Conservation (phyloP, 2,888 invertebrate species). For the Andrena flavipes region DNA sequence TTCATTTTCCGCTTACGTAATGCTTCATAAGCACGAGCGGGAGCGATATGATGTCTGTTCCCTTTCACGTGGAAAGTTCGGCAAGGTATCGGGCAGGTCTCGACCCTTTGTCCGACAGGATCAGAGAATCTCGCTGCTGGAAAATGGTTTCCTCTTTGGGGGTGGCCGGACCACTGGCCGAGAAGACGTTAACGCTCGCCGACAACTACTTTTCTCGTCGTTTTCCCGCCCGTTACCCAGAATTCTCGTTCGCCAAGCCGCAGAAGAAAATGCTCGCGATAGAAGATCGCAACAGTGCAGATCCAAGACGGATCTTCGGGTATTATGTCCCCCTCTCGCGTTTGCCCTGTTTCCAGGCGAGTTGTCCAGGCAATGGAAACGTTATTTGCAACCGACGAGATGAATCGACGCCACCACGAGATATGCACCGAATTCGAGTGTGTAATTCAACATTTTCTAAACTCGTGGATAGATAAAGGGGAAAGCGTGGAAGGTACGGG, state of each 20-base stretch:
- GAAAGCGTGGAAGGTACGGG: neutral
- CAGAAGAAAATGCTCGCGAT: neutral
- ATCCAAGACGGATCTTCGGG: constrained; percentile 14
- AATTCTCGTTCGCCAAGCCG: constrained; percentile 50
- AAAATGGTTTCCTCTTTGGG: constrained; percentile 62
- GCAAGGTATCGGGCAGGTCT: constrained; percentile 21
- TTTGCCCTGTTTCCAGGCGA: neutral
- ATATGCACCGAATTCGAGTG: neutral
- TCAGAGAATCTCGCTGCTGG: constrained; percentile 57
- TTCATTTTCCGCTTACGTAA: constrained; percentile 47
- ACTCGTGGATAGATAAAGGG: neutral
- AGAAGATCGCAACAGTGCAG: constrained; percentile 6
- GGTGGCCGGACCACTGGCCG: constrained; percentile 44
- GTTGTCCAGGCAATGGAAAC: neutral
- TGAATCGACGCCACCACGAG: neutral
- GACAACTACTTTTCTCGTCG: constrained; percentile 71
- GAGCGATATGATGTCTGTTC: constrained; percentile 54
- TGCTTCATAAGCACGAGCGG: constrained; percentile 37
- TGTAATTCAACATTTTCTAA: neutral
- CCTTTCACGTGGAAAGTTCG: constrained; percentile 63
- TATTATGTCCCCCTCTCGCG: constrained; percentile 6
- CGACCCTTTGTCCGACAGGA: constrained; percentile 59
- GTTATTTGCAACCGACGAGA: neutral
- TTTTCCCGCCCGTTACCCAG: constrained; percentile 63
- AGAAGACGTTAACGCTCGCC: constrained; percentile 67